Conservation (phyloP, 2,797 vertebrate species). For the Alca torda region DNA sequence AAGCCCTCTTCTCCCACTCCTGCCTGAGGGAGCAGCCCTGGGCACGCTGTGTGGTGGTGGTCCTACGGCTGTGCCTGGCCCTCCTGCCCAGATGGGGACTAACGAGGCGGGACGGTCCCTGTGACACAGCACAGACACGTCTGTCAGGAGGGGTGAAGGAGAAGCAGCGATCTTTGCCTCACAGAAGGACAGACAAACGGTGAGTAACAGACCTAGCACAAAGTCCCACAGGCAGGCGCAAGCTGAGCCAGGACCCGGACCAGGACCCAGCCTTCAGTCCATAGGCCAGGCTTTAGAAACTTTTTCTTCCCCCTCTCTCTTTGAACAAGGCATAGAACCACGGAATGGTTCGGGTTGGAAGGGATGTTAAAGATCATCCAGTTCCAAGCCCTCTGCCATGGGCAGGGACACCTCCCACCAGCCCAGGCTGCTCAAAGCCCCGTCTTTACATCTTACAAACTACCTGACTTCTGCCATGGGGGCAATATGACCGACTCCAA, state of each 20-base stretch:
- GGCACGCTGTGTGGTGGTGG: not conserved
- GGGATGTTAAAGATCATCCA: too few species aligned
- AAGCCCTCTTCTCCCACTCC: not conserved
- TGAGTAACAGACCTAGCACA: not conserved
- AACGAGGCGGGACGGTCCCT: not conserved
- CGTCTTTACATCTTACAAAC: not conserved
- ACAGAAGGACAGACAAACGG: not conserved
- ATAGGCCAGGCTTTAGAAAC: not conserved
- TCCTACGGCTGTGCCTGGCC: not conserved
- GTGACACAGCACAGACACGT: not conserved
- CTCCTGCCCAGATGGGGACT: not conserved
- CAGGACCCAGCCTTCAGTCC: not conserved
- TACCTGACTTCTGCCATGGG: not conserved
- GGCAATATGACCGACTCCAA: not conserved
- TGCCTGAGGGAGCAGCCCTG: not conserved
- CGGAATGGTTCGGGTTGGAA: too few species aligned
- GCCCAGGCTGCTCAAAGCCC: too few species aligned
- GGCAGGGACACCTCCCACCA: too few species aligned
- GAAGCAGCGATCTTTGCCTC: not conserved
- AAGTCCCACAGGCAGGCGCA: not conserved
- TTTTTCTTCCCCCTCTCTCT: not conserved
- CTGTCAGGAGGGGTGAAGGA: not conserved
- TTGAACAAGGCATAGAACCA: not conserved
- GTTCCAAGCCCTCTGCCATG: too few species aligned
- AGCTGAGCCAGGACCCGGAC: not conserved